A percentile compares a stretch with the other conserved stretches of the same genome.
These are phyloP conservation scores for Entomyzon cyanotis DNA, from an alignment of 2,113 vertebrate species.

Conservation along the genomic window DNA sequence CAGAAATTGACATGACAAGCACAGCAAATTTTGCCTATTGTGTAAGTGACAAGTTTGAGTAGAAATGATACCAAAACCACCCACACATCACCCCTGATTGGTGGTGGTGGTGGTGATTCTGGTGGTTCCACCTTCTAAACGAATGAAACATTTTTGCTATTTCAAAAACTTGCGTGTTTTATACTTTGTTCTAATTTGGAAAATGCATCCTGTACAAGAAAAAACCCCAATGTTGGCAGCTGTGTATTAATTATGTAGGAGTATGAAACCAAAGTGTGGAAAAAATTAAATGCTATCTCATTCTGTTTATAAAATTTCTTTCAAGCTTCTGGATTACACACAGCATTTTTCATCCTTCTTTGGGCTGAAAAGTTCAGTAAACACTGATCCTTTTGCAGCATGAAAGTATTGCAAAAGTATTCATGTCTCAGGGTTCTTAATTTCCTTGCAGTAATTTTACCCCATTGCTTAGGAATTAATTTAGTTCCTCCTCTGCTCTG, in stretches of 20 bases:
- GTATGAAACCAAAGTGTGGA: background rate
- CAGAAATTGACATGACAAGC: rapidly evolving
- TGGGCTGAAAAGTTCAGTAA: background rate
- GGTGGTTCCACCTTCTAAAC: background rate
- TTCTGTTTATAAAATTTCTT: background rate
- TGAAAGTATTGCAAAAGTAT: background rate
- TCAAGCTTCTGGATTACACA: background rate
- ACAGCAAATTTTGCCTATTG: background rate
- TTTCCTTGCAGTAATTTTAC: background rate
- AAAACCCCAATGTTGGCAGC: background rate
- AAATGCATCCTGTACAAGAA: background rate
- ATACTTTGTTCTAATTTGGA: background rate
- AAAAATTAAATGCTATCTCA: background rate
- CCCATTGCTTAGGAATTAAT: background rate
- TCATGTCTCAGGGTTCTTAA: background rate
- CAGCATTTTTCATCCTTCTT: background rate
- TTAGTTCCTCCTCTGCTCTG: background rate
- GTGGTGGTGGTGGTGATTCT: background rate
- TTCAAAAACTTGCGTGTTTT: background rate
- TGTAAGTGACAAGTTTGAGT: background rate
- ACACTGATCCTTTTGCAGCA: background rate
- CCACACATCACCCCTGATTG: rapidly evolving
- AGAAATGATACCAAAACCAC: background rate
- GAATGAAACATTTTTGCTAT: background rate
- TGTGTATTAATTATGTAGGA: background rate